phyloP scores from a whole-genome alignment of 1,140 invertebrate genomes.

The Papilio glaucus region DNA sequence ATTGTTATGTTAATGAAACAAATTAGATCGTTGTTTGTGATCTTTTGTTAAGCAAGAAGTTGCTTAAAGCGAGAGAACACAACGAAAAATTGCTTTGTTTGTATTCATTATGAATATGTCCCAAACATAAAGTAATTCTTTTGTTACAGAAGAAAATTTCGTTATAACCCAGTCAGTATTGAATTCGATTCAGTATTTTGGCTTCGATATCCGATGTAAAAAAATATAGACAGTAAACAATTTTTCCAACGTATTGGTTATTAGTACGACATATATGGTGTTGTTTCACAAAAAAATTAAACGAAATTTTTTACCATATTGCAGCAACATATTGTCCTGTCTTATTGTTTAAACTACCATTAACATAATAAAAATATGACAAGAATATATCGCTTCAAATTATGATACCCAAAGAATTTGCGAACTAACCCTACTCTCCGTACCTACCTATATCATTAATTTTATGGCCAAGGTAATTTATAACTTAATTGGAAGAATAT shows the following conservation, averaged over 20 bases:
- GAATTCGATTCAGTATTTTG: neutral
- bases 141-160: neutral
- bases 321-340: neutral
- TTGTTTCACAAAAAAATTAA: too few species aligned
- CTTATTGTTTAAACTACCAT: neutral
- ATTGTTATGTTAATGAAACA: constrained; percentile 35
- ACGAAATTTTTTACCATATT: neutral
- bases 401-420: neutral
- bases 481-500: constrained; percentile 33
- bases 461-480: constrained; percentile 28
- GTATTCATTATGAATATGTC: neutral
- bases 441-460: constrained; percentile 32
- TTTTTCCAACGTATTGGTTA: too few species aligned
- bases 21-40: neutral
- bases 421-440: neutral
- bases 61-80: neutral
- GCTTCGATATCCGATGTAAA: too few species aligned
- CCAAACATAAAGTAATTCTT: constrained; percentile 3
- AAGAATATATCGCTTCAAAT: neutral
- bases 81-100: constrained; percentile 26
- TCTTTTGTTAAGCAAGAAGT: constrained; percentile 1
- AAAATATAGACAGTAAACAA: too few species aligned
- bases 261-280: too few species aligned
- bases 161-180: neutral
- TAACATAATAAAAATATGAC: constrained; percentile 19